Conservation (phyloP, 2,113 vertebrate species). For the Callithrix jacchus region DNA sequence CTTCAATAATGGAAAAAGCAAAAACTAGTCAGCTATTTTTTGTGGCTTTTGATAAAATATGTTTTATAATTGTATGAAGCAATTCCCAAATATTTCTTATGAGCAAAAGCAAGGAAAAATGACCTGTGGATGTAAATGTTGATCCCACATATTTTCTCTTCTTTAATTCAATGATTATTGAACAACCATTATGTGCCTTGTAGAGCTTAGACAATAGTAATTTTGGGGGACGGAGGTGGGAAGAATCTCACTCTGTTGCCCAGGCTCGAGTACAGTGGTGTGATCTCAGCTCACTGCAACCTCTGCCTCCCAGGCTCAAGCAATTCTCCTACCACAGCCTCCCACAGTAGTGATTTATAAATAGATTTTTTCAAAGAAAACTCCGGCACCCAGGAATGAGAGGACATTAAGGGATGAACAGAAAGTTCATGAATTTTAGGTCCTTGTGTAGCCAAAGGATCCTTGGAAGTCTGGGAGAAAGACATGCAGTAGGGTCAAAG, state of each 20-base stretch:
- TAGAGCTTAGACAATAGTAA: not conserved
- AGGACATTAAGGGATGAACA: not conserved
- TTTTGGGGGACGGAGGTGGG: no score
- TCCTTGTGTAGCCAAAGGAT: not conserved
- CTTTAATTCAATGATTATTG: not conserved
- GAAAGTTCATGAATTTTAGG: not conserved
- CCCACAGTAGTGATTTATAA: not conserved
- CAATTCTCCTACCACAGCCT: not conserved
- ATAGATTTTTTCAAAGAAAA: not conserved
- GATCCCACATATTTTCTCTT: not conserved
- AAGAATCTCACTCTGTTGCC: not conserved
- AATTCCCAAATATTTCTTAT: slow-evolving; percentile 35
- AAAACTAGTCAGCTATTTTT: not conserved
- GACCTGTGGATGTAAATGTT: not conserved
- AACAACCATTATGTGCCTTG: not conserved
- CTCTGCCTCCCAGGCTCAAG: not conserved
- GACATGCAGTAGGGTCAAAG: not conserved
- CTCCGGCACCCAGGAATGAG: not conserved
- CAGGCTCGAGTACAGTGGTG: not conserved
- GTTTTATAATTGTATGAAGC: not conserved
- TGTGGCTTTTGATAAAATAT: slow-evolving; percentile 30
- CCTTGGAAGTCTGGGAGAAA: not conserved
- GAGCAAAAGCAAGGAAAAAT: slow-evolving; percentile 10
- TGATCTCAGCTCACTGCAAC: no score
- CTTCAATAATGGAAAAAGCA: slow-evolving; percentile 26